Base-by-base conservation (phyloP, 92 coral and sea anemone species). In the Desmophyllum pertusum region DNA sequence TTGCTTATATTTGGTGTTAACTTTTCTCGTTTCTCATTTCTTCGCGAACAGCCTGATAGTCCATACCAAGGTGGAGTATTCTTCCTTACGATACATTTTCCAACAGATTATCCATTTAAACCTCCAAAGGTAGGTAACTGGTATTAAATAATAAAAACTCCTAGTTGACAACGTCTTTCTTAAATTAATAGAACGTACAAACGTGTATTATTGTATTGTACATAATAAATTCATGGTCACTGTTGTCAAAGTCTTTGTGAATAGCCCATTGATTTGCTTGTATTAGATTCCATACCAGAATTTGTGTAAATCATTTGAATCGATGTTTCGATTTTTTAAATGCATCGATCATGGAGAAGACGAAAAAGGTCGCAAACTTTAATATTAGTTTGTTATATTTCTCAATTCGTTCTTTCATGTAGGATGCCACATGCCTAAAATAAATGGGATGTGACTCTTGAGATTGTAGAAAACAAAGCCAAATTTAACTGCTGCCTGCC, bases 51-150 rank as follows among this genome's bases (percentile, higher is more conserved):
- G 99, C 95, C 95, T 76, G 99, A 97, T 45, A 97, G 98, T 80
- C 99, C 99, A 27, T 97, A 92, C 79, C 98, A 95, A 91, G 99
- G 99, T 53, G 99, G 99, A 62, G 99, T 97, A 39, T 97, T 97
- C 82, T 97, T 97, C 92, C 95, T 97, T 59, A 91, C 98, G 77
- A 97, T 97, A 73, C 99, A 97, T 62, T 97, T 97, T 83, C 99
- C 99, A 51, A 97, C 99, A 55, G 99, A 97, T 83, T 97, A 97
- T 84, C 99, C 99, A 30, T 97, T 97, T 92, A 97, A 97, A 88
- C 99, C 99, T 25, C 99, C 99, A 76, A 97, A 97, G 98, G 99
- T 97, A 91, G 85, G 96, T 57, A 13, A 38, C 38, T 37, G 13
- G 33, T 71, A 40, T 23, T 81, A 4, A 13, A 51, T 18, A 65